Percentiles rank a stretch among this genome's conserved stretches.
phyloP scores from a whole-genome alignment of 2,797 vertebrate genomes.

The Lophotriccus pileatus region DNA sequence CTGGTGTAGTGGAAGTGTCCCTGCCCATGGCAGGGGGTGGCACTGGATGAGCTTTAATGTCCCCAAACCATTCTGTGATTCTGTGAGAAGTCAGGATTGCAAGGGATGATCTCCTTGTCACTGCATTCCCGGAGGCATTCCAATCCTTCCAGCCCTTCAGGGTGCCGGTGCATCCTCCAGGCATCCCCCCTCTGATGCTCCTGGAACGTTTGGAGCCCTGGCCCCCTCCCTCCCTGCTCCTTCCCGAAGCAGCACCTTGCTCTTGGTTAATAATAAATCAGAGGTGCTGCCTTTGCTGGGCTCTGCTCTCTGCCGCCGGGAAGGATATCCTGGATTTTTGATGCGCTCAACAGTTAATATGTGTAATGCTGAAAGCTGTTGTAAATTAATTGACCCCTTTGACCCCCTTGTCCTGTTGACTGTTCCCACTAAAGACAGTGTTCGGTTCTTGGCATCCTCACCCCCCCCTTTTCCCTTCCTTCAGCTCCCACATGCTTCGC shows the following conservation, averaged over 20 bases:
- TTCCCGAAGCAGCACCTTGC: not conserved
- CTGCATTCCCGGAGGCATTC: too few species aligned
- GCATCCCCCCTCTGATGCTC: fast-evolving
- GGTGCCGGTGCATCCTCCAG: not conserved
- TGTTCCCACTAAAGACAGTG: not conserved
- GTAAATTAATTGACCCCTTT: slow-evolving; percentile 46
- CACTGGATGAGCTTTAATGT: too few species aligned
- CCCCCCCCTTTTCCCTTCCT: not conserved
- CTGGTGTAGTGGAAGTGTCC: fast-evolving
- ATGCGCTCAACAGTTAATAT: slow-evolving; percentile 1
- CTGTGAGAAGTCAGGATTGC: too few species aligned
- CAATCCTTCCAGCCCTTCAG: fast-evolving
- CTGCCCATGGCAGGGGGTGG: fast-evolving
- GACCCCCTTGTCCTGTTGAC: not conserved
- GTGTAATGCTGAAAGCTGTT: not conserved
- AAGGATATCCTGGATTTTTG: not conserved
- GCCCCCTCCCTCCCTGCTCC: not conserved
- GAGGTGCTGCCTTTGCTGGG: not conserved
- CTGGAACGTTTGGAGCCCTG: fast-evolving
- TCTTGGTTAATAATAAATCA: slow-evolving; percentile 7
- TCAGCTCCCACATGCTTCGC: not conserved
- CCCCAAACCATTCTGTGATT: not conserved
- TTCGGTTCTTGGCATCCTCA: not conserved
- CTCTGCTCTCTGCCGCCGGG: not conserved
- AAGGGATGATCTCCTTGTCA: not conserved